Percentiles rank a stretch among this genome's conserved stretches.
phyloP scores from a whole-genome alignment of 2,888 invertebrate species.

The Dorcus parallelipipedus region DNA sequence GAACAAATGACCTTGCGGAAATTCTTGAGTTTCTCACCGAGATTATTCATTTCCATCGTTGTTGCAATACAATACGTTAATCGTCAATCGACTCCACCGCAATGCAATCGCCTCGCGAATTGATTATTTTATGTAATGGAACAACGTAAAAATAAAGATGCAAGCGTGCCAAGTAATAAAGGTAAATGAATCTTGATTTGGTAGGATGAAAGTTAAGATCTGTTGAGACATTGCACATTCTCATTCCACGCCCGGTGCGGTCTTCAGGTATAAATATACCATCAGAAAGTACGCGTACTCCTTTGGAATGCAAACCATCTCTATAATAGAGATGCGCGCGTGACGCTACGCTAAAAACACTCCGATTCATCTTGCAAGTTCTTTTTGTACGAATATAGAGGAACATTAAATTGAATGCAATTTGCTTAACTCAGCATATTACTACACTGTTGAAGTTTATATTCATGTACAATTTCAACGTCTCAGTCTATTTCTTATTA shows the following conservation, averaged over 20 bases:
- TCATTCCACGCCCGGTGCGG: conserved; percentile 13
- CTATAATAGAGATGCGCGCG: conserved; percentile 18
- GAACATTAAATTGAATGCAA: too few species aligned
- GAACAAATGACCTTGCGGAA: background rate
- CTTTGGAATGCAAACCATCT: conserved; percentile 22
- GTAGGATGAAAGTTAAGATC: conserved; percentile 17
- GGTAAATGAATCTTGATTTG: conserved; percentile 6
- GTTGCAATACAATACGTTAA: background rate
- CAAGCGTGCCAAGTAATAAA: conserved; percentile 11
- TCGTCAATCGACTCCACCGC: background rate
- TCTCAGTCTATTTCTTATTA: too few species aligned
- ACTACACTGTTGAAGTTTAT: too few species aligned
- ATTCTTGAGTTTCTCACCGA: conserved; percentile 1
- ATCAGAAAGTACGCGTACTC: conserved; percentile 18
- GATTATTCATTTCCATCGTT: background rate
- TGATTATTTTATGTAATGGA: conserved; percentile 16
- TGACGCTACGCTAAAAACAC: conserved; percentile 5
- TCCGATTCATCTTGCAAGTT: conserved; percentile 7
- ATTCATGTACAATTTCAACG: too few species aligned
- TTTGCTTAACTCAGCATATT: too few species aligned
- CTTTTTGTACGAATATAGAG: background rate
- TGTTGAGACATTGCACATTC: conserved; percentile 14
- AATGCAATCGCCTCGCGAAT: background rate
- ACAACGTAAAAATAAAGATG: conserved; percentile 19
- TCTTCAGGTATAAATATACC: conserved; percentile 16